Evolutionary conservation across 2,797 vertebrate genomes (phyloP).

Genomic region (Poliocrania exsul): DNA sequence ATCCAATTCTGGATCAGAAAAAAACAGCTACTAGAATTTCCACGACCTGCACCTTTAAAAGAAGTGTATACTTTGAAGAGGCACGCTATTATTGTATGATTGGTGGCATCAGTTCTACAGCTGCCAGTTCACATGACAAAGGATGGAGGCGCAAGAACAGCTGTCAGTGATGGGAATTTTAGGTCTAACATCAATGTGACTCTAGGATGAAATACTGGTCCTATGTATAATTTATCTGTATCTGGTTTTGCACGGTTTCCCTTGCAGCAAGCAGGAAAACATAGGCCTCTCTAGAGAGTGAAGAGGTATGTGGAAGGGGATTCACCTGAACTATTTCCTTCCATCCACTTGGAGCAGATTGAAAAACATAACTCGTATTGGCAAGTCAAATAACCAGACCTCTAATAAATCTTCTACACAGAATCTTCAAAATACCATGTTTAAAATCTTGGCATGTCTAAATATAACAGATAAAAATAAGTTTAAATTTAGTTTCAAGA

Average conservation of each 20-base stretch:
- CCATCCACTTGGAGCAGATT: background rate
- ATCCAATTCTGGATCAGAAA: background rate
- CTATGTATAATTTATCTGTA: background rate
- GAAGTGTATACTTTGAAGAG: background rate
- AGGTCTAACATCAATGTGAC: background rate
- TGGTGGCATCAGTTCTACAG: background rate
- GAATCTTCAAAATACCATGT: background rate
- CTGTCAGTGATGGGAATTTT: background rate
- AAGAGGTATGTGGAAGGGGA: background rate
- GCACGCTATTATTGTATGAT: background rate
- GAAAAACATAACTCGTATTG: background rate
- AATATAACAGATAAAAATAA: background rate
- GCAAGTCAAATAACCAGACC: background rate
- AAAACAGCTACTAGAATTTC: background rate
- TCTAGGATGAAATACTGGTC: background rate
- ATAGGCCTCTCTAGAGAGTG: background rate
- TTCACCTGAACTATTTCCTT: conserved; percentile 14
- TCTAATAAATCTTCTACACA: background rate
- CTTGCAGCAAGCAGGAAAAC: background rate
- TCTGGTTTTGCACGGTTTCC: background rate
- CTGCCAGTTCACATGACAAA: background rate
- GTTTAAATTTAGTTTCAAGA: background rate
- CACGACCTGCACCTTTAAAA: background rate
- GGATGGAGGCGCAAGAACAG: background rate
- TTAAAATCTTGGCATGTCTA: background rate